Evolutionary conservation across 2,888 invertebrate species (phyloP), one percentile per base, ranked within the genome.

Genomic region (Lasioglossum lativentre): DNA sequence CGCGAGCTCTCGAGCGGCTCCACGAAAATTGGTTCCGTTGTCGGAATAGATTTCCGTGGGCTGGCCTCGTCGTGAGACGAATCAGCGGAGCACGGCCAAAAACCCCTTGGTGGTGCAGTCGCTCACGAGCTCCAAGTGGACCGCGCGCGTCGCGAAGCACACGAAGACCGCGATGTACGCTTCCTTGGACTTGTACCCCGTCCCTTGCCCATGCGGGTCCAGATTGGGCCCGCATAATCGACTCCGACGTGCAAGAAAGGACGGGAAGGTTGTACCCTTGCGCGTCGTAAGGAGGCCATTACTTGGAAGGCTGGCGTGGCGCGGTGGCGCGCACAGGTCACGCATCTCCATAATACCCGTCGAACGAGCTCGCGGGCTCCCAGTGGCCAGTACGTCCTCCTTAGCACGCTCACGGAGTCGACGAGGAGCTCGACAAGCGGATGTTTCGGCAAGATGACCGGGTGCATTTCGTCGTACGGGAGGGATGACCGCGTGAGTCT

Each of bases 1-100:
- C 1, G n/a, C 6, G 1, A 81, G 27, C 23, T 79, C 75, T 16
- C 63, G 40, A 6, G 59, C 72, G 0, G 71, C 47, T 0, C 63
- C 81, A 5, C 40, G 27, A 42, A 89, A 89, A 0, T 40, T 89
- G 0, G 83, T 85, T 0, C 87, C 89, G 66, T 75, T 59, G 30
- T 86, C 87, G 38, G 85, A 85, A 30, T 78, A 70, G 0, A 87
- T 34, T 6, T 23, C 16, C 0, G 38, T 16, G 0, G 78, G 81
- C 85, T 91, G 38, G 0, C 86, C 87, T 0, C 85, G 83, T 0
- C 86, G 80, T 0, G 87, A 16, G 0, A 40, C 34, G 38, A 87
- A 89, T 4, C 85, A 81, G 8, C 71, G 56, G 16, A 86, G 85
- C 0, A 82, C 82, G 0, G 85, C 85, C 3, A 87, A 38, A 38